Evolutionary conservation across 2,888 invertebrate species (phyloP), one percentile per base, ranked within the genome.

Genomic region (Rhimphoctona megacephalus): DNA sequence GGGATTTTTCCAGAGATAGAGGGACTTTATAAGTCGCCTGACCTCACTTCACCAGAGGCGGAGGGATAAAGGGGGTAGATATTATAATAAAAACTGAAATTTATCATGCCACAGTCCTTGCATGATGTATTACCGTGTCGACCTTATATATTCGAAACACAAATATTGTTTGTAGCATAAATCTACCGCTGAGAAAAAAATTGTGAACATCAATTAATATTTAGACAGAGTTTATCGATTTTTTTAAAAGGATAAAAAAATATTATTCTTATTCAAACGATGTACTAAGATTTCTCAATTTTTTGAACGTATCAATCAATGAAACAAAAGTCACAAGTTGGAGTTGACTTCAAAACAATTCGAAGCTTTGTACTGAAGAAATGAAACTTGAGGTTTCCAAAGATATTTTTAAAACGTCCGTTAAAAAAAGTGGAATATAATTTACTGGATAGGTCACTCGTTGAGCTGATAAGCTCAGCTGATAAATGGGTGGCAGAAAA

Each of bases 1-100:
- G 54, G 57, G 83, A 83, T 80, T 61, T 61, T 61, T 61, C 61
- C 30, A 5, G 30, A 61, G 61, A 85, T 74, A 76, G 54, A 72
- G 9, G 80, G 49, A 57, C 57, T 39, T 11, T 39, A 25, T 33
- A 52, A 9, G 52, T 81, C 33, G 64, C 39, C 39, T 19, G 36
- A 67, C 33, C 33, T 39, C 33, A 67, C 39, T 67, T 36, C 39
- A 67, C 36, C 39, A 22, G 39, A 25, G 11, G 39, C 39, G 39
- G 25, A 61, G 30, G 17, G 11, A 43, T 5, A 17, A 17, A 17
- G 17, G 61, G 30, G 30, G 17, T 30, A 11, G 17, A 17, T 61
- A 25, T 61, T 17, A 61, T 25, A 61, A 30, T 61, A 61, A 30
- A 61, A 61, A 61, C 30, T 61, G 14, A 25, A 61, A 61, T 61